Evolutionary conservation across 2,797 vertebrate species (phyloP).

Genomic region (Pyrocephalus nanus): DNA sequence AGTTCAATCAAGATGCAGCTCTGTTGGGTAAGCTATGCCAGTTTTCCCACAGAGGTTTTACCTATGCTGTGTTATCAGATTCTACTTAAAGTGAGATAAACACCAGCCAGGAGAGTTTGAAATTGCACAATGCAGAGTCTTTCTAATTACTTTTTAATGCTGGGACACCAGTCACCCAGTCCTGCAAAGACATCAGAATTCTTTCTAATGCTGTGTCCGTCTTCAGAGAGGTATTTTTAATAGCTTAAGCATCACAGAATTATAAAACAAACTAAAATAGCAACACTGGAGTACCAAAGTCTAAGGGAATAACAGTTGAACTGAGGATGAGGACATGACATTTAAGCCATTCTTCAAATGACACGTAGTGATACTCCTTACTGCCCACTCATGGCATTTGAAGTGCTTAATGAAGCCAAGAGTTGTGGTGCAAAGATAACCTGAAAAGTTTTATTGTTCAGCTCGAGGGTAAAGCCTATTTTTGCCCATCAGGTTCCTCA

Average conservation of each 20-base stretch:
- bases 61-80: neutral
- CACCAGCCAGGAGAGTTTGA: neutral
- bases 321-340: constrained; percentile 13
- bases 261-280: constrained; percentile 29
- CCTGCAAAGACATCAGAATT: neutral
- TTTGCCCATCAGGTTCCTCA: neutral
- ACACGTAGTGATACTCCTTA: neutral
- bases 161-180: neutral
- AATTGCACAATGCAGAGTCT: neutral
- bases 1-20: neutral
- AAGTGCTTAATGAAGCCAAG: neutral
- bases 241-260: neutral
- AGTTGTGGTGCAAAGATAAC: neutral
- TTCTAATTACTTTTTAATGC: neutral
- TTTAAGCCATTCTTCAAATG: constrained; percentile 21
- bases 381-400: constrained; percentile 27
- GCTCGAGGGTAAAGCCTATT: neutral
- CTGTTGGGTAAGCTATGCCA: neutral
- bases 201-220: neutral
- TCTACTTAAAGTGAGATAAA: neutral
- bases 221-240: constrained; percentile 17
- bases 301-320: constrained; percentile 17
- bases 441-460: too few species aligned
- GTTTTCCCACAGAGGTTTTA: neutral
- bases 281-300: neutral